These are phyloP conservation scores for Cairina moschata DNA, from an alignment of 2,113 vertebrate species.

Conservation along the genomic window DNA sequence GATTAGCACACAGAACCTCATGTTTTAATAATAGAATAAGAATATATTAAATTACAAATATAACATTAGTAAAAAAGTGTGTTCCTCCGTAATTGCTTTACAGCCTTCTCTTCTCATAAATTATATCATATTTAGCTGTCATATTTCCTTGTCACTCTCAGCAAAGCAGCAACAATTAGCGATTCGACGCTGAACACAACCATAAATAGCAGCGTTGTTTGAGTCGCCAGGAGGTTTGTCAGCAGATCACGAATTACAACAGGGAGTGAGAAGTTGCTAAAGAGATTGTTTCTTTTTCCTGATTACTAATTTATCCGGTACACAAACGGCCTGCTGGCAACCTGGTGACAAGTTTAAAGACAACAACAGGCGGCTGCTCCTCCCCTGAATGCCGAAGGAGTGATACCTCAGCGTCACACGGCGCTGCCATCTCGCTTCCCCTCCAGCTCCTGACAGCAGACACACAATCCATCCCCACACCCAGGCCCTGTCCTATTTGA, in stretches of 20 bases:
- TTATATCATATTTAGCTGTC: neutral
- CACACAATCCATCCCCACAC: fast-evolving
- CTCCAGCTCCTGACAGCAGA: neutral
- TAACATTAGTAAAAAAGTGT: neutral
- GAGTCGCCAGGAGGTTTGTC: neutral
- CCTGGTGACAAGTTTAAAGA: neutral
- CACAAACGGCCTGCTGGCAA: neutral
- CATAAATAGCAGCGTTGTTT: neutral
- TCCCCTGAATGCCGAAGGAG: neutral
- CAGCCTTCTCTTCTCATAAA: neutral
- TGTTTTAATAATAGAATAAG: neutral
- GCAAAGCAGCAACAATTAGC: neutral
- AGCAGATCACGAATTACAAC: neutral
- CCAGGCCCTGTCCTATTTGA: fast-evolving
- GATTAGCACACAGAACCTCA: neutral
- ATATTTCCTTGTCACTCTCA: neutral
- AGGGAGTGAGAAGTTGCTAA: neutral
- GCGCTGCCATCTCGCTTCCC: fast-evolving
- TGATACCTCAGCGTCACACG: fast-evolving
- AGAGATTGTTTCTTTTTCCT: neutral
- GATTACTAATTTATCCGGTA: neutral
- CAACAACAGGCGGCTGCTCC: neutral
- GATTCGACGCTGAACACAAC: neutral
- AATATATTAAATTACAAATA: neutral
- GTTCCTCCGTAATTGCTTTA: neutral